A percentile compares a stretch with the other conserved stretches of the same genome.
These are phyloP conservation scores for Pantherophis guttatus DNA, from an alignment of 2,113 vertebrate species.

Conservation along the genomic window DNA sequence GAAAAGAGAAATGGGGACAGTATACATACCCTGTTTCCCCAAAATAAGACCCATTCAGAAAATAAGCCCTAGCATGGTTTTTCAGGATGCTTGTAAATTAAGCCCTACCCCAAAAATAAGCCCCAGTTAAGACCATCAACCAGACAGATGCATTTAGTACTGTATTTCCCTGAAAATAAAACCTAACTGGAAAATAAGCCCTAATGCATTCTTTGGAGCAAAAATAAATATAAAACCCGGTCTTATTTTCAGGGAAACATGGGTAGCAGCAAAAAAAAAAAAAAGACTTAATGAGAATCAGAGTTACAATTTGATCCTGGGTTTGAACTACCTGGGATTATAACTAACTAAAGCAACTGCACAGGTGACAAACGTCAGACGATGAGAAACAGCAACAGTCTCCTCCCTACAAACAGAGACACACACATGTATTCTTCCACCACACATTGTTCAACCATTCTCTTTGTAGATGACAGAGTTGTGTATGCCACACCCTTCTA, in stretches of 20 bases:
- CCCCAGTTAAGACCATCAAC: no score
- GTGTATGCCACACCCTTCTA: not conserved
- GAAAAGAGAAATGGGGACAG: not conserved
- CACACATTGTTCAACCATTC: not conserved
- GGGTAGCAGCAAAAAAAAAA: not conserved
- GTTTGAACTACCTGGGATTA: not conserved
- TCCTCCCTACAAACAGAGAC: not conserved
- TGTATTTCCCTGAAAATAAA: no score
- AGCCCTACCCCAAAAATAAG: no score
- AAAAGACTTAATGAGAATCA: not conserved
- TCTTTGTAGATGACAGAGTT: not conserved
- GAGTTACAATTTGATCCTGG: not conserved
- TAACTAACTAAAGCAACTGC: not conserved
- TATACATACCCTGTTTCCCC: no score
- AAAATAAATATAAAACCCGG: no score
- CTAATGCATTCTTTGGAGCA: no score
- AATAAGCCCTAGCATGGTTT: no score
- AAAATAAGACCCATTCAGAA: no score
- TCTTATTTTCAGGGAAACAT: no score
- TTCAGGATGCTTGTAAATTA: no score
- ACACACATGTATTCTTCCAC: not conserved
- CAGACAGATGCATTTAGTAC: no score
- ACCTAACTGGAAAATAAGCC: no score
- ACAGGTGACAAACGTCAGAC: not conserved
- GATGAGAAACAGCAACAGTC: not conserved